A percentile compares a stretch with the other conserved stretches of the same genome.
These are phyloP conservation scores for Mustelus asterias DNA, from an alignment of 2,113 vertebrate species.

Conservation along the genomic window DNA sequence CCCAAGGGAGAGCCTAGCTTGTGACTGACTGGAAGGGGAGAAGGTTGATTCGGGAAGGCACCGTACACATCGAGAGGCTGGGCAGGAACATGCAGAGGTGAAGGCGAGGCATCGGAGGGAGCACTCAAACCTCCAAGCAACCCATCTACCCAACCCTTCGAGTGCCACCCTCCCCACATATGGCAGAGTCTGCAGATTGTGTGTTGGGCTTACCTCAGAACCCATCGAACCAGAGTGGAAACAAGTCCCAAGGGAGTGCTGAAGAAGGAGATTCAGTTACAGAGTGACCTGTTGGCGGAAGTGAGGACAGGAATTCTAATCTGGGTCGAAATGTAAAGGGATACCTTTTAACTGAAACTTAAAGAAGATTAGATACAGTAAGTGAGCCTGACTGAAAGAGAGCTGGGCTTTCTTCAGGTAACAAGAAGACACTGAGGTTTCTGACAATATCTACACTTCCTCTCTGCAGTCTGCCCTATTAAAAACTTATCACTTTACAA, in stretches of 20 bases:
- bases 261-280: not conserved
- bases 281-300: not conserved
- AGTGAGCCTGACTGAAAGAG: not conserved
- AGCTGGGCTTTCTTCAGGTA: not conserved
- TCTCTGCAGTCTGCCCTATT: not conserved
- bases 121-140: no score
- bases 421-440: not conserved
- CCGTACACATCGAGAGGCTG: no score
- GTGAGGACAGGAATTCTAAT: not conserved
- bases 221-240: no score
- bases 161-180: no score
- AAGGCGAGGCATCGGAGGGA: no score
- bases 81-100: no score
- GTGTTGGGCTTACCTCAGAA: no score
- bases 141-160: no score
- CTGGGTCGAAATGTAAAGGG: not conserved
- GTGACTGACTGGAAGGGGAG: no score
- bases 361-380: not conserved
- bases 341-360: not conserved
- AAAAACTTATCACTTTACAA: slow-evolving; percentile 3
- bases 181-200: no score
- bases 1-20: no score
- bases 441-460: not conserved
- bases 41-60: no score
- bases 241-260: not conserved